Evolutionary conservation across 1,140 invertebrate species (phyloP), one percentile per base, ranked within the genome.

Genomic region (Brachionus rubens): DNA sequence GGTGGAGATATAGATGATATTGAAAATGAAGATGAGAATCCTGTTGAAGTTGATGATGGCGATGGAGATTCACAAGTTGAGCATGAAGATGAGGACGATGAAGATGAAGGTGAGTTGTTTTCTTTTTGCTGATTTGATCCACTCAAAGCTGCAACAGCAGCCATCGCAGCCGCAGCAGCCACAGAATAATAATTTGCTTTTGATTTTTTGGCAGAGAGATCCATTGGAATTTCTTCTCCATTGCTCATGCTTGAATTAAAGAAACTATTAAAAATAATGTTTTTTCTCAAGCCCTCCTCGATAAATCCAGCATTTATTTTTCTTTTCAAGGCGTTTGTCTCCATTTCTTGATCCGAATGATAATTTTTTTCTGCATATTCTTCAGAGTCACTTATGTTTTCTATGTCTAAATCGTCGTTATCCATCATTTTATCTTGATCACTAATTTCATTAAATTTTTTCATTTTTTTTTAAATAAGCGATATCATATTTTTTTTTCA

Each of bases 41-140:
- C 46, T 19, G 43, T 40, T 48, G 68, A 72, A 54, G 46, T 40
- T 6, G 68, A 72, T 19, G 68, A 72, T 16, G 68, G 68, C 14
- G 68, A 72, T 21, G 68, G 68, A 19, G 68, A 72, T 41, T 72
- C 68, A 33, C 68, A 72, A 28, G 68, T 72, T 50, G 68, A 72
- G 36, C 46, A 50, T 36, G 68, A 72, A 24, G 68, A 72, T 24
- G 46, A 50, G n/a, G 68, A 40, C 14, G 68, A 72, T 24, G 68
- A 50, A 36, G 24, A 30, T n/a, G 3, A 5, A 52, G 46, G n/a
- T 14, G 43, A 24, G 36, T n/a, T 72, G 14, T 28, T n/a, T 26
- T 19, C 26, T 33, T 36, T 30, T 48, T 72, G 50, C 28, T 70
- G 28, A 0, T 26, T 19, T 40, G 62, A 67, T 1, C 65, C 54